phyloP scores from a whole-genome alignment of 1,140 invertebrate genomes.

The Panagrolaimus sp. region DNA sequence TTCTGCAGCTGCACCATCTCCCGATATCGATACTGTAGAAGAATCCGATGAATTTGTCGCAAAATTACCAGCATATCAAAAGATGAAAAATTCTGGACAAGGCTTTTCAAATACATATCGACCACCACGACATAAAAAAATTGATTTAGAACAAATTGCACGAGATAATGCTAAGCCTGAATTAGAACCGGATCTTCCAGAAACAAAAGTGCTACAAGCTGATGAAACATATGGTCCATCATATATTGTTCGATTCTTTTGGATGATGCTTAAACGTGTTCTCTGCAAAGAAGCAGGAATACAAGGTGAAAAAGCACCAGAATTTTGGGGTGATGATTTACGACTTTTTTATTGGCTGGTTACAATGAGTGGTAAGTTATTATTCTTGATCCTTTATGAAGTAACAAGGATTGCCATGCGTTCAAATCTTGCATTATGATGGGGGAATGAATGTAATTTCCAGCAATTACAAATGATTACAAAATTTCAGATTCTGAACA shows the following conservation, averaged over 20 bases:
- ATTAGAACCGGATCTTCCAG: no score
- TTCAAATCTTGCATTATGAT: no score
- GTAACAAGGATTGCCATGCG: no score
- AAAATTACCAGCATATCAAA: no score
- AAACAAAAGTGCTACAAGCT: neutral
- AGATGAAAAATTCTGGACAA: no score
- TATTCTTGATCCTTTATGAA: neutral
- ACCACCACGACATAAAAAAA: no score
- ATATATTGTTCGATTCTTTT: slow-evolving; percentile 26
- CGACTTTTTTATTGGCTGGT: slow-evolving; percentile 20
- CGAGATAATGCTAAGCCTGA: no score
- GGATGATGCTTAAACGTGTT: slow-evolving; percentile 16
- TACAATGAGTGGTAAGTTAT: slow-evolving; percentile 14
- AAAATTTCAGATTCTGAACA: slow-evolving; percentile 17
- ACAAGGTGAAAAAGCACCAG: neutral
- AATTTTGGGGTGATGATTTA: slow-evolving; percentile 30
- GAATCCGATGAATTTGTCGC: neutral
- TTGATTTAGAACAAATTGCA: no score
- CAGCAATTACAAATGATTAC: no score
- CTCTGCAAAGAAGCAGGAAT: neutral
- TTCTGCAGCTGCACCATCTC: neutral
- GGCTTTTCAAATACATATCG: no score
- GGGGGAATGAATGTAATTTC: no score
- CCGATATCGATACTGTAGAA: neutral
- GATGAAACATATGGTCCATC: neutral